Base-by-base conservation (phyloP, 2,113 vertebrate species). In the Dicaeum eximium region DNA sequence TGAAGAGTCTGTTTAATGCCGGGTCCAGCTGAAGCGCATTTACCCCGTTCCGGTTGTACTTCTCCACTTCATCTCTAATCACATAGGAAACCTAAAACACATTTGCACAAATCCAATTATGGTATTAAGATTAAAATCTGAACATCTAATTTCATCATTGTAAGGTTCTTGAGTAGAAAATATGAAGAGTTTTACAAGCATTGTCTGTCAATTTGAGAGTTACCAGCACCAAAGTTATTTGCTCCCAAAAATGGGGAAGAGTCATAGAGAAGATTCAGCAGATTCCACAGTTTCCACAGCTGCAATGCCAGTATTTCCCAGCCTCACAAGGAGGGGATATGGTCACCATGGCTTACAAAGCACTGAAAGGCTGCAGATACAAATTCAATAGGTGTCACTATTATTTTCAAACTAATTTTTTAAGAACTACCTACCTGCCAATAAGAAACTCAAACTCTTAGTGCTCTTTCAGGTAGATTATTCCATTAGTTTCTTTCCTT, bases 61-160 rank as follows among this genome's bases (percentile, higher is more conserved):
- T 99, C 97, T 99, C 99, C 92, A 99, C 99, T 93, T 99, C 99
- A 96, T 99, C 99, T 97, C 99, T 98, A 97, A 99, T 99, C 75
- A 99, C 99, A 82, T 99, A 99, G 22, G 99, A 99, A 40, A 99
- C 99, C 99, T 99, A 94, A 65, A 66, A 94, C 5, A 90, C 65
- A 90, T 89, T 75, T 45, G 58, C 47, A 94, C 45, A 92, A 92
- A 95, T 91, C 42, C 88, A 96, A 67, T 90, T 56, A 90, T 13
- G 48, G 48, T 45, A 89, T 87, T 87, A 93, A 92, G 82, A 82
- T 31, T 18, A 53, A 93, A 82, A 83, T 8, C 15, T 48, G 35
- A 71, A 28, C 56, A 58, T 15, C 31, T 74, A 18, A 66, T 23
- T 91, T 58, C 38, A 61, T 44, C 69, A 73, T 47, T 38, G 19